These are phyloP conservation scores for Actenoides lindsayi DNA, from an alignment of 2,113 vertebrate species.

Conservation along the genomic window DNA sequence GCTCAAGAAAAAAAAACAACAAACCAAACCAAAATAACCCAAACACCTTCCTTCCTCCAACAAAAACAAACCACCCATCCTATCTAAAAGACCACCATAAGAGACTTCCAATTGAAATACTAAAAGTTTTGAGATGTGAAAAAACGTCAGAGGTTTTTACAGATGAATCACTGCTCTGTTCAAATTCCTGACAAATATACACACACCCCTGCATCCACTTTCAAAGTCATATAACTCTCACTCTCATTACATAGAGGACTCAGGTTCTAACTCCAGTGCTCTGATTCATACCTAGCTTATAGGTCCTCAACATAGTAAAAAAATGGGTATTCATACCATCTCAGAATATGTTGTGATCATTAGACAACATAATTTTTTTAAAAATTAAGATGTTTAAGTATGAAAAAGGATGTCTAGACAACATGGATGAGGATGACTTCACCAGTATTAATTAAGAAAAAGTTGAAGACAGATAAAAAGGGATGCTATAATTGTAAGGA, in stretches of 20 bases:
- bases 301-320: not conserved
- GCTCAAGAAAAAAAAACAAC: not conserved
- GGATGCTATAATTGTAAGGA: not conserved
- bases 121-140: not conserved
- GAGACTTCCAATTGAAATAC: not conserved
- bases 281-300: not conserved
- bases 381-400: not conserved
- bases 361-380: accelerated
- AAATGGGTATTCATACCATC: not conserved
- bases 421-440: not conserved
- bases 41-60: not conserved
- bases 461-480: not conserved
- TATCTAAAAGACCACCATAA: not conserved
- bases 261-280: not conserved
- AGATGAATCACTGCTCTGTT: not conserved
- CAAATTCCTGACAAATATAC: not conserved
- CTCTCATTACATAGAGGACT: not conserved
- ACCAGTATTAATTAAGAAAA: not conserved
- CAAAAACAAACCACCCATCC: not conserved
- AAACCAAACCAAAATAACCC: not conserved
- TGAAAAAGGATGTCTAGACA: slow-evolving; percentile 9
- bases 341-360: not conserved
- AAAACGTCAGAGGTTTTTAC: not conserved
- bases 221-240: not conserved
- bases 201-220: not conserved